These are phyloP conservation scores for Apamea sordens DNA, from an alignment of 2,888 invertebrate species.

Conservation along the genomic window DNA sequence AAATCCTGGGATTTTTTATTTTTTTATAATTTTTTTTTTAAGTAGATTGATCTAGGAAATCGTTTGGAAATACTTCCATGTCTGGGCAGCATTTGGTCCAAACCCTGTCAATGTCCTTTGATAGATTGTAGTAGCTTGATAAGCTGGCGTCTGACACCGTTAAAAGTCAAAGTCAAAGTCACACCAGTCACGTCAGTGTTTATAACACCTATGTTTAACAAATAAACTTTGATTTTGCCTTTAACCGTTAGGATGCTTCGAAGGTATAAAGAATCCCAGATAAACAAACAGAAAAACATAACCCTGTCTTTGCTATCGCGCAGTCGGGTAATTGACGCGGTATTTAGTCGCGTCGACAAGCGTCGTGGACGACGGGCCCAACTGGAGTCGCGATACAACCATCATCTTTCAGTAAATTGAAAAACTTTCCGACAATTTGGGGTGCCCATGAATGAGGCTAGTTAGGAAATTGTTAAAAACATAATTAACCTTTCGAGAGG, in stretches of 20 bases:
- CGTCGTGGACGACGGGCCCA: not conserved
- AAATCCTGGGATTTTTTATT: no score
- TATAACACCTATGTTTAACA: not conserved
- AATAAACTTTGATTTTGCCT: not conserved
- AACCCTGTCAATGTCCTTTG: no score
- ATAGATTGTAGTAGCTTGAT: no score
- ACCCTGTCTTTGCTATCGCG: not conserved
- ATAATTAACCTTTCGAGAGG: slow-evolving; percentile 28
- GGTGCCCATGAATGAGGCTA: slow-evolving; percentile 54
- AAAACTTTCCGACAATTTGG: slow-evolving; percentile 66
- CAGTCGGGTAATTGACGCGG: not conserved
- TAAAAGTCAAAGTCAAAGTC: no score
- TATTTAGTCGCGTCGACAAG: not conserved
- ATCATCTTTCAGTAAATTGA: slow-evolving; percentile 73
- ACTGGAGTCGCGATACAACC: slow-evolving; percentile 56
- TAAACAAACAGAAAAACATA: not conserved
- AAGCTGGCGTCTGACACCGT: no score
- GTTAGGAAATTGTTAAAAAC: slow-evolving; percentile 44
- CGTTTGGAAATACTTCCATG: no score
- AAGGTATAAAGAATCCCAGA: not conserved
- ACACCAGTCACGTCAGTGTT: no score
- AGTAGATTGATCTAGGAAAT: no score
- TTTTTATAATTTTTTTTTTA: no score
- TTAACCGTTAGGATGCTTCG: not conserved
- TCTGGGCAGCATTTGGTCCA: no score